Base-by-base conservation (phyloP, 2,113 vertebrate genomes). In the Emydura subglobosa region DNA sequence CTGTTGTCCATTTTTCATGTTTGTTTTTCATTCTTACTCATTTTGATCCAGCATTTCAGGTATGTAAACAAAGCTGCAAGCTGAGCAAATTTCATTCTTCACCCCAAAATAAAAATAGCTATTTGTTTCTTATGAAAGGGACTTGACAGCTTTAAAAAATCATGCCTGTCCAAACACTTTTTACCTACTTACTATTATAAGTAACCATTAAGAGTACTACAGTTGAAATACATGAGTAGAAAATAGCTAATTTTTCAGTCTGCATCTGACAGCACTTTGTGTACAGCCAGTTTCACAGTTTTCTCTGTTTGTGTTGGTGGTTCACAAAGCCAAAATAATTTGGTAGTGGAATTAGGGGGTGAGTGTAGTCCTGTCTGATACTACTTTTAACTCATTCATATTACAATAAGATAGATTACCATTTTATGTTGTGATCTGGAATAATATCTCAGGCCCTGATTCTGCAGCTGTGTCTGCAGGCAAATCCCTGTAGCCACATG, bases 1-100 rank as follows among this genome's bases (percentile, higher is more conserved):
- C 97, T 98, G 96, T 97, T 98, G 97, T 97, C 96, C 97, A 98
- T 94, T 97, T 93, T 96, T 96, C 93, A 93, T 97, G 95, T 93
- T 96, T 97, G 89, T 87, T 97, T 97, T 97, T 96, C 95, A 96
- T 98, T 95, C 85, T 93, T 95, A 96, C 83, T 96, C 91, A 96
- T 96, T 97, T 97, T 96, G 95, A 97, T 97, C 94, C 95, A 97
- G 90, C 92, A 92, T 80, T 87, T 95, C 94, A 97, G 97, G 96
- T 97, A 97, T 91, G 95, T 97, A 97, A 97, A 96, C 86, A 93
- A 82, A 97, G 94, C 65, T 85, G 76, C 95, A 86, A 96, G 79
- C 74, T 95, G 89, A 85, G 96, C 29, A 59, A 9, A 95, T 95
- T 96, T 93, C 92, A 93, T 97, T 97, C 79, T 89, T 95, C 95